These are phyloP conservation scores for Protomyctophum bolini DNA, from an alignment of 2,113 vertebrate genomes.

Conservation along the genomic window DNA sequence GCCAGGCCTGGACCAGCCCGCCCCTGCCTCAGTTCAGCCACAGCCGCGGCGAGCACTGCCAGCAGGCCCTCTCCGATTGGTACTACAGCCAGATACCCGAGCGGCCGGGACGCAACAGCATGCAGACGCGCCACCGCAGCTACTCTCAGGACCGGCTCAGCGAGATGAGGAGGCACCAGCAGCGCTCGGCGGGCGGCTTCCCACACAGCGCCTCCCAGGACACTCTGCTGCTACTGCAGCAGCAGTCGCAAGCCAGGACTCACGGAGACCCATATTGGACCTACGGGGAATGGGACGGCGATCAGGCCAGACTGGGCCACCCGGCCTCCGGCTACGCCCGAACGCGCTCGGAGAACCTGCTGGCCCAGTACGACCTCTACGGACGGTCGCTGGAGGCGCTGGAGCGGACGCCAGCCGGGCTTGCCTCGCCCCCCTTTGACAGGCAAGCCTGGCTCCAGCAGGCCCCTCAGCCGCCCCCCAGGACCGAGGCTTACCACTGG, in stretches of 20 bases:
- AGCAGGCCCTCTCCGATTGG: conserved; percentile 92
- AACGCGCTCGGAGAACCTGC: conserved; percentile 86
- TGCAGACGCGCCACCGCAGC: conserved; percentile 88
- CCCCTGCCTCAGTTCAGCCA: conserved; percentile 62
- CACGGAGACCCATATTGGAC: conserved; percentile 70
- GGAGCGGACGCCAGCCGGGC: conserved; percentile 73
- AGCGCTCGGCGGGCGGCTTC: conserved; percentile 75
- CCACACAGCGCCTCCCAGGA: conserved; percentile 94
- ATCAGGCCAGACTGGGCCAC: conserved; percentile 34
- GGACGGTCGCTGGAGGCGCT: conserved; percentile 87
- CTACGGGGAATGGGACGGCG: conserved; percentile 62
- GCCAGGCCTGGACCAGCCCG: conserved; percentile 72
- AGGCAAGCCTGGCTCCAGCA: conserved; percentile 72
- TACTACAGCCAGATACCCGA: conserved; percentile 87
- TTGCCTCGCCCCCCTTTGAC: conserved; percentile 78
- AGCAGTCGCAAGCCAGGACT: conserved; percentile 68
- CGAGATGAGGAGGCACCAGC: conserved; percentile 65
- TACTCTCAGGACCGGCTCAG: conserved; percentile 92
- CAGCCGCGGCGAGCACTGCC: conserved; percentile 71
- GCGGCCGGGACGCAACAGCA: conserved; percentile 76
- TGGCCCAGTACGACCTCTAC: conserved; percentile 77
- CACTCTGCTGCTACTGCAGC: conserved; percentile 82
- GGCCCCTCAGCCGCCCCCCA: conserved; percentile 59
- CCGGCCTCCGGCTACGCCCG: conserved; percentile 62
- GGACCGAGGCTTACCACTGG: conserved; percentile 65